phyloP scores from a whole-genome alignment of 2,888 invertebrate genomes.

The Periphyllus acericola region DNA sequence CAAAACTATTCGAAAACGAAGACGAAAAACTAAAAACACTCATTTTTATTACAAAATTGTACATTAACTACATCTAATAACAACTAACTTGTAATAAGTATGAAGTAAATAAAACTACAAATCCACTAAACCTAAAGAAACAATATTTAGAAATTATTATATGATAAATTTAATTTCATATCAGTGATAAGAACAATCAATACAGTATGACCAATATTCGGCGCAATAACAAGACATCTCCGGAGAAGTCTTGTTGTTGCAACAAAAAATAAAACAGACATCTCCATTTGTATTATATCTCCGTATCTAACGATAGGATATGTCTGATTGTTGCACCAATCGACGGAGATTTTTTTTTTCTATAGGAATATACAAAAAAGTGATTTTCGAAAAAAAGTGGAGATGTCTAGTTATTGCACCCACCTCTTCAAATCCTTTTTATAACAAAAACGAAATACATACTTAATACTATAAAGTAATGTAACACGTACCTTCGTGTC shows the following conservation, averaged over 20 bases:
- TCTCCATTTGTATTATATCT: conserved; percentile 1
- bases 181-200: not conserved
- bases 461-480: too few relatives aligned
- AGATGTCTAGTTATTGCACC: too few relatives aligned
- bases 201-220: conserved; percentile 4
- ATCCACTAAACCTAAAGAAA: not conserved
- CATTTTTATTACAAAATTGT: too few relatives aligned
- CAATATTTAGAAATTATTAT: not conserved
- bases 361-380: too few relatives aligned
- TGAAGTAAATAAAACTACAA: not conserved
- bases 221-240: not conserved
- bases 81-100: not conserved
- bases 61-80: not conserved
- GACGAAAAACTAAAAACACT: too few relatives aligned
- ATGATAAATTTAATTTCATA: not conserved
- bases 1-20: too few relatives aligned
- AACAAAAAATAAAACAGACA: conserved; percentile 1
- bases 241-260: conserved; percentile 4
- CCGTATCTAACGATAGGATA: not conserved
- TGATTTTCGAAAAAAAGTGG: too few relatives aligned
- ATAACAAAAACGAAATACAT: not conserved
- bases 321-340: not conserved
- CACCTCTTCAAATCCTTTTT: too few relatives aligned
- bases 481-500: too few relatives aligned
- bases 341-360: not conserved